phyloP scores from a whole-genome alignment of 2,888 invertebrate genomes.

The Sminthurides aquaticus region DNA sequence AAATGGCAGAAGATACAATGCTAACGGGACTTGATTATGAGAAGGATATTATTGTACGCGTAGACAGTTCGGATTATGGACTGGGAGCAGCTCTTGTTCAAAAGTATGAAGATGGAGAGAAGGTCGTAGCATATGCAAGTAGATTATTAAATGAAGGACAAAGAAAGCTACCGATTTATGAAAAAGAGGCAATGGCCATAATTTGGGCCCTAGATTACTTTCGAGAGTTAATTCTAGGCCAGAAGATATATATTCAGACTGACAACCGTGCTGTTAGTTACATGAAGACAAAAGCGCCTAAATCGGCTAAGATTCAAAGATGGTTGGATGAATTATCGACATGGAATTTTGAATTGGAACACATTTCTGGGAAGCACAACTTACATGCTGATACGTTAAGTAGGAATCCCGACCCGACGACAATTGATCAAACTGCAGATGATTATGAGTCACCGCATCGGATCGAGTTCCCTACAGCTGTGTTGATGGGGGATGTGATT shows the following conservation, averaged over 20 bases:
- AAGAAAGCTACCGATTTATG: not conserved
- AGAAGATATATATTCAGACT: slow-evolving; percentile 8
- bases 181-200: slow-evolving; percentile 13
- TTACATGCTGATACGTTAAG: not conserved
- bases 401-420: not conserved
- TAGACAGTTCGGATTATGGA: slow-evolving; percentile 19
- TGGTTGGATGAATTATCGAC: slow-evolving; percentile 4
- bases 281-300: not conserved
- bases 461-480: not conserved
- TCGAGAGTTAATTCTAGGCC: slow-evolving; percentile 2
- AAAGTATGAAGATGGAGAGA: slow-evolving; percentile 2
- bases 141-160: slow-evolving; percentile 3
- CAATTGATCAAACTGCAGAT: not conserved
- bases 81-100: slow-evolving; percentile 23
- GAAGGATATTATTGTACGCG: slow-evolving; percentile 12
- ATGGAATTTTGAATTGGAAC: not conserved
- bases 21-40: slow-evolving; percentile 20
- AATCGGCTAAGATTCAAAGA: not conserved
- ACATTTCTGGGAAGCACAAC: slow-evolving; percentile 2
- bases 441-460: not conserved
- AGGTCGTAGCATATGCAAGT: slow-evolving; percentile 8
- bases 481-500: slow-evolving; percentile 7
- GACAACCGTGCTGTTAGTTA: slow-evolving; percentile 8
- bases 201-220: slow-evolving; percentile 9
- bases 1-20: slow-evolving; percentile 12